Evolutionary conservation across 2,888 invertebrate species (phyloP).

Genomic region (Parnassius apollo): DNA sequence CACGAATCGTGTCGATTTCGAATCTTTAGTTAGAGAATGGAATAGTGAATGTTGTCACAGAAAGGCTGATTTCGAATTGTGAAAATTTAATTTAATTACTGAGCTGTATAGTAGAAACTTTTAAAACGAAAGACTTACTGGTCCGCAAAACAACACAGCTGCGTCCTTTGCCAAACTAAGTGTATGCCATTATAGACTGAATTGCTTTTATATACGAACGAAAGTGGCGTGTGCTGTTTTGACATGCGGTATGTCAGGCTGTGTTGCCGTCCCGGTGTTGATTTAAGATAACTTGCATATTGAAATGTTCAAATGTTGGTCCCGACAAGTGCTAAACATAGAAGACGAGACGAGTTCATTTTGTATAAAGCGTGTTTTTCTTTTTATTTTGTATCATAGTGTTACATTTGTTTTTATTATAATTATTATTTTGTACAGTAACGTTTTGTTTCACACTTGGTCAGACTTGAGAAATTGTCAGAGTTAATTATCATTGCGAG

Average conservation of each 20-base stretch:
- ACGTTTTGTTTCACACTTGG: conserved; percentile 61
- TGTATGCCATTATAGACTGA: conserved; percentile 37
- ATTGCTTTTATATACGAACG: conserved; percentile 29
- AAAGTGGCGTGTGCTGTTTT: conserved; percentile 20
- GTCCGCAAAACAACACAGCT: conserved; percentile 14
- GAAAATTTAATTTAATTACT: conserved; percentile 20
- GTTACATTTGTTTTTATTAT: conserved; percentile 45
- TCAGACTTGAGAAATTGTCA: conserved; percentile 21
- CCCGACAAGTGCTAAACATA: conserved; percentile 19
- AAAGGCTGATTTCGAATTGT: conserved; percentile 69
- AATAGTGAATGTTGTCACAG: conserved; percentile 54
- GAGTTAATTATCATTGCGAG: conserved; percentile 32
- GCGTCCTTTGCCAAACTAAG: conserved; percentile 22
- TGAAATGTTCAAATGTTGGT: conserved; percentile 1
- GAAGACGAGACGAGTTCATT: conserved; percentile 28
- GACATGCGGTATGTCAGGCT: conserved; percentile 11
- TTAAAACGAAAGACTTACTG: conserved; percentile 13
- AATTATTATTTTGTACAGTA: conserved; percentile 66
- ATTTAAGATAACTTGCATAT: conserved; percentile 9
- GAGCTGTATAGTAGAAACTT: conserved; percentile 7
- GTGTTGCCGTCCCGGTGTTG: conserved; percentile 18
- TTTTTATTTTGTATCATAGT: conserved; percentile 64
- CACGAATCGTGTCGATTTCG: conserved; percentile 33
- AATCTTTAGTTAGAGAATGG: conserved; percentile 47
- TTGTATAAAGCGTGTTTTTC: conserved; percentile 41